phyloP scores from a whole-genome alignment of 1,140 invertebrate species.

The Ceratina australensis region DNA sequence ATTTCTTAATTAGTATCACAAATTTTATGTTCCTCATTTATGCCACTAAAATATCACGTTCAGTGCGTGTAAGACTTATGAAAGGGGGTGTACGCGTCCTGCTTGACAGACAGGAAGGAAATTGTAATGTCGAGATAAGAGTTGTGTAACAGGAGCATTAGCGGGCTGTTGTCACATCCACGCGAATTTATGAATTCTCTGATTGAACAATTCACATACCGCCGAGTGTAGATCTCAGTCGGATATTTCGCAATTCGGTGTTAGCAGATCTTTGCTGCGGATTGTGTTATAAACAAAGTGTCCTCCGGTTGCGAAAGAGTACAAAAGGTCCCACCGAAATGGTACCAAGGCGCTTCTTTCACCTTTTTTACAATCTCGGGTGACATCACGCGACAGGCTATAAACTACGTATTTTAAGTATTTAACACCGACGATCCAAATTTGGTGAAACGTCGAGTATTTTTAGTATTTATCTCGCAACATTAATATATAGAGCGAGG shows the following conservation, averaged over 20 bases:
- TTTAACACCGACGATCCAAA: background rate
- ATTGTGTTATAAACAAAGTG: background rate
- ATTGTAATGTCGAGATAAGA: slow-evolving; percentile 19
- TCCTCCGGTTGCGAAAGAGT: background rate
- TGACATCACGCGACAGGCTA: slow-evolving; percentile 1
- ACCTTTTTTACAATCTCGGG: background rate
- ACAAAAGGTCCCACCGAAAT: background rate
- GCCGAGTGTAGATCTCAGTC: too few relatives aligned
- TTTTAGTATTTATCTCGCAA: too few relatives aligned
- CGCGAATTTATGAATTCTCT: slow-evolving; percentile 16
- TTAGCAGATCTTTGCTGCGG: background rate
- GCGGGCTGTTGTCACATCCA: slow-evolving; percentile 6
- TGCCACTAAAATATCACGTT: too few relatives aligned
- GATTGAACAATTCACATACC: background rate
- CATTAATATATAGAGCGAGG: too few relatives aligned
- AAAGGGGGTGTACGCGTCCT: too few relatives aligned
- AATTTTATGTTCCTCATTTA: too few relatives aligned
- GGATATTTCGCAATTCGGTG: background rate
- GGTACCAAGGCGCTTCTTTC: background rate
- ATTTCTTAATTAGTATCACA: too few relatives aligned
- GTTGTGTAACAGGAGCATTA: slow-evolving; percentile 6
- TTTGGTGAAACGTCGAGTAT: background rate
- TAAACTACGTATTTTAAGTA: background rate
- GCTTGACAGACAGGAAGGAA: slow-evolving; percentile 20
- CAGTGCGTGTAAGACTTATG: too few relatives aligned